Evolutionary conservation across 2,113 vertebrate genomes (phyloP).

Genomic region (Lamprologus ornatipinnis): DNA sequence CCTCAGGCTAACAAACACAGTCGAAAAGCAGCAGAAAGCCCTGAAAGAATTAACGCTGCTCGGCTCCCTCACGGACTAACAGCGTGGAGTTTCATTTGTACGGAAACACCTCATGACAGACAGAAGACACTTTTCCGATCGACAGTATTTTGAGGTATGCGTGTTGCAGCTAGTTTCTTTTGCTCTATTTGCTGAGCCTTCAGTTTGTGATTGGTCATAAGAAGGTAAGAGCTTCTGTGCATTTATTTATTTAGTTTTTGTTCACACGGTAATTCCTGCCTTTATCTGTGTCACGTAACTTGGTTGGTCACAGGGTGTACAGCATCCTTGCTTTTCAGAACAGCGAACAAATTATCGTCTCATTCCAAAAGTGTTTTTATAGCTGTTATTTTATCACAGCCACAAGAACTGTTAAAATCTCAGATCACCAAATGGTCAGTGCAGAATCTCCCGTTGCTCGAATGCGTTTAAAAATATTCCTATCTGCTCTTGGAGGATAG

Average conservation of each 20-base stretch:
- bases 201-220: background rate
- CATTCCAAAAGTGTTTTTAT: background rate
- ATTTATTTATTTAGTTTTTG: background rate
- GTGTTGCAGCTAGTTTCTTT: background rate
- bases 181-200: background rate
- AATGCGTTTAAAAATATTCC: background rate
- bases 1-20: constrained; percentile 66
- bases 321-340: background rate
- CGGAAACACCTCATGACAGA: background rate
- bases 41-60: constrained; percentile 10
- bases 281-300: background rate
- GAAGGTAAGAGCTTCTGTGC: background rate
- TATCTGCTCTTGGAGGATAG: background rate
- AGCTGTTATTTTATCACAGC: background rate
- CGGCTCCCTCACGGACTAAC: background rate
- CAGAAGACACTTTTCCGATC: background rate
- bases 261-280: background rate
- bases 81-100: background rate
- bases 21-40: constrained; percentile 14
- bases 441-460: background rate
- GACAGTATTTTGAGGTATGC: background rate
- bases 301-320: background rate
- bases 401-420: background rate
- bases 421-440: background rate
- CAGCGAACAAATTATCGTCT: background rate